Conservation (phyloP, 2,797 vertebrate genomes). For the Rhodeus uyekii region DNA sequence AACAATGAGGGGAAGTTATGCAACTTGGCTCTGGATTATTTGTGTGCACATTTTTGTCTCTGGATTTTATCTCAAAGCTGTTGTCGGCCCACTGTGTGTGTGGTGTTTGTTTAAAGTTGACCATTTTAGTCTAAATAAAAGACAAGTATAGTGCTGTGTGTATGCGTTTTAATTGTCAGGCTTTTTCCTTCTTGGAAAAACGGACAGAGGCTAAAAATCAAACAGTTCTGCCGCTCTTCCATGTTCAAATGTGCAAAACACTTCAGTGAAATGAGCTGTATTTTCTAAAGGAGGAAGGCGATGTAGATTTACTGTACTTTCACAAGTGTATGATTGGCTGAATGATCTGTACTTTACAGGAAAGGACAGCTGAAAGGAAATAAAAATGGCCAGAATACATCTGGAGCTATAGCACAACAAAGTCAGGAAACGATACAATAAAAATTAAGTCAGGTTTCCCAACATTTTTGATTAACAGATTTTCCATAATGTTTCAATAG, state of each 20-base stretch:
- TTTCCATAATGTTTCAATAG: background rate
- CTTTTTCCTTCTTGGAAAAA: background rate
- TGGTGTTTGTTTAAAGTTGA: conserved; percentile 42
- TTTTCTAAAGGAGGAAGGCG: background rate
- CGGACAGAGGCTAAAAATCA: background rate
- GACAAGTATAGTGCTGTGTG: background rate
- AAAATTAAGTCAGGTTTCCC: background rate
- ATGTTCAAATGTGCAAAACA: background rate
- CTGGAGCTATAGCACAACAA: background rate
- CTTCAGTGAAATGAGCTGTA: background rate
- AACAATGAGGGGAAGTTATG: conserved; percentile 75
- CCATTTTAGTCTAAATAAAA: conserved; percentile 36
- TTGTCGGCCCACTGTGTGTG: conserved; percentile 36
- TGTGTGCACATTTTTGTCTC: conserved; percentile 58
- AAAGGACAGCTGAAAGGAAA: background rate
- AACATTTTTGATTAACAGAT: background rate
- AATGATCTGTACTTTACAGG: background rate
- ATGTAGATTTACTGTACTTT: background rate
- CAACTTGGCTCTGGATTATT: conserved; percentile 40
- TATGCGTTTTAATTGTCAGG: conserved; percentile 18
- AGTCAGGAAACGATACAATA: background rate
- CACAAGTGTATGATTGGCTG: background rate
- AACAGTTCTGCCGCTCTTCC: background rate
- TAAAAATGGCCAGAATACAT: background rate
- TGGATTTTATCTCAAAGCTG: conserved; percentile 61